These are phyloP conservation scores for Ophioninae sp. DNA, from an alignment of 2,888 invertebrate genomes.

Conservation along the genomic window DNA sequence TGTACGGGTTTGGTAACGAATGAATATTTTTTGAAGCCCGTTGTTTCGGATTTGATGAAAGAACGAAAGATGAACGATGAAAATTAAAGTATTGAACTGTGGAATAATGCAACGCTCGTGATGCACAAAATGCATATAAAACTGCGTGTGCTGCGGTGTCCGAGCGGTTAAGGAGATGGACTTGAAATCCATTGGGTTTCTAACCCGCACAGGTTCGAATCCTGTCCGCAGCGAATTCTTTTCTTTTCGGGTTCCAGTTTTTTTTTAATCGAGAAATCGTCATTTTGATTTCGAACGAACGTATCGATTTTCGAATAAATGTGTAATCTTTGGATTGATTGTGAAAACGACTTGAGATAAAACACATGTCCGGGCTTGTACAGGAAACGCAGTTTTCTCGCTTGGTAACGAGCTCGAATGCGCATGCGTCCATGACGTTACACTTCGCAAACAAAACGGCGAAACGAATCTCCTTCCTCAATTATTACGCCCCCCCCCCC, in stretches of 20 bases:
- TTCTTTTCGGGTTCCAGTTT: conserved; percentile 39
- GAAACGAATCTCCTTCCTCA: background rate
- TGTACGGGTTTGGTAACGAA: background rate
- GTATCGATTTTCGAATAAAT: background rate
- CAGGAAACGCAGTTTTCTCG: background rate
- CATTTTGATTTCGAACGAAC: background rate
- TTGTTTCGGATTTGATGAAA: background rate
- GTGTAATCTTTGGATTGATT: background rate
- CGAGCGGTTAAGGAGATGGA: conserved; percentile 81
- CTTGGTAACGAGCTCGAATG: conserved; percentile 8
- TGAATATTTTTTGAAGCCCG: conserved; percentile 18
- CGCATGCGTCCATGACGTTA: conserved; percentile 46
- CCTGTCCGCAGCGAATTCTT: conserved; percentile 68
- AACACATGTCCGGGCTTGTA: background rate
- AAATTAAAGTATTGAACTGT: background rate
- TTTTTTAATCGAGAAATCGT: conserved; percentile 3
- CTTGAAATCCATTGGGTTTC: conserved; percentile 81
- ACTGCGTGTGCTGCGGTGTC: conserved; percentile 78
- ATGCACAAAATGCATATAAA: background rate
- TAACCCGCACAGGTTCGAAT: conserved; percentile 80
- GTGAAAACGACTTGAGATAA: background rate
- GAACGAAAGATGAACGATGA: background rate
- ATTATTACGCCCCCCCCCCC: background rate
- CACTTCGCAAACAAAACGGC: conserved; percentile 37
- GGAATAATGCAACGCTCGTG: background rate